Conservation (phyloP, 2,888 invertebrate genomes). For the Pimpla rufipes region DNA sequence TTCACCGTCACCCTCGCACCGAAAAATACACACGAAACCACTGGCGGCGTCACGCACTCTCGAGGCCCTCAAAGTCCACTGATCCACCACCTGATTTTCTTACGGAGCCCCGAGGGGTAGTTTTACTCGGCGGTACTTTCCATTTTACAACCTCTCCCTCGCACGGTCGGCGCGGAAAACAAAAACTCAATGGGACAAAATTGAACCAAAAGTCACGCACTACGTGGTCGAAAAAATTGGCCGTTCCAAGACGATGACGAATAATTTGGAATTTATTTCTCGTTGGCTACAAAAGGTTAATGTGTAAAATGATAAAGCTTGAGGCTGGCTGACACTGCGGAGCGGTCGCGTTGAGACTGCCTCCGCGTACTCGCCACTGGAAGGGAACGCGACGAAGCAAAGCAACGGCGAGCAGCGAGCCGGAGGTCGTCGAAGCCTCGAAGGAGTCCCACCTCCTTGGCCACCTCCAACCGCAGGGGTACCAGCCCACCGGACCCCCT, state of each 20-base stretch:
- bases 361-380: conserved; percentile 81
- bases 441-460: conserved; percentile 84
- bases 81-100: neutral
- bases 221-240: no score
- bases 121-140: neutral
- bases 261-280: neutral
- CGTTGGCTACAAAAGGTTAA: neutral
- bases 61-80: neutral
- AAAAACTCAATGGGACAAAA: neutral
- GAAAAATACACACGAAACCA: conserved; percentile 12
- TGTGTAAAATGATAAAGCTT: conserved; percentile 54
- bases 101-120: neutral
- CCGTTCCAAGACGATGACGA: neutral
- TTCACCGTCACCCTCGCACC: conserved; percentile 14
- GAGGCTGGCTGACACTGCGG: conserved; percentile 77
- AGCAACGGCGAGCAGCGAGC: conserved; percentile 40
- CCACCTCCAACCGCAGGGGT: conserved; percentile 84
- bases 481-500: conserved; percentile 85
- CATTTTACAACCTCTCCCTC: neutral
- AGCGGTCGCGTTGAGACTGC: conserved; percentile 85
- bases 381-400: conserved; percentile 74
- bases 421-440: conserved; percentile 75
- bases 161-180: neutral
- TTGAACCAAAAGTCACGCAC: neutral
- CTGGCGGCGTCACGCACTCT: neutral